Percentiles rank a stretch among this genome's conserved stretches.
Evolutionary conservation across 2,797 vertebrate genomes (phyloP).

Genomic region (Micropoecilia bifurca): DNA sequence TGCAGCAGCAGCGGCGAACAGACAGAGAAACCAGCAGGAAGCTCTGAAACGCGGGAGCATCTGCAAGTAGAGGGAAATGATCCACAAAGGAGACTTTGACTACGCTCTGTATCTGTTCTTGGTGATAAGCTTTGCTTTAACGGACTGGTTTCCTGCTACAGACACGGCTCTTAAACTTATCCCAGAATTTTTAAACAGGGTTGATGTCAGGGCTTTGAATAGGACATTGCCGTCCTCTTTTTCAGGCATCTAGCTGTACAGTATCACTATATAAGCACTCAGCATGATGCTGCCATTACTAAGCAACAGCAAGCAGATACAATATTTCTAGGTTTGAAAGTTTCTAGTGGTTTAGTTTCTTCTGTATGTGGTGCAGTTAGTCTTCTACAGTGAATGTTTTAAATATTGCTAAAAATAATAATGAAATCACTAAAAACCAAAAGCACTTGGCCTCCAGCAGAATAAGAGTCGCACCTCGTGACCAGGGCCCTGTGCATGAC

Average conservation of each 20-base stretch:
- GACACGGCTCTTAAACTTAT: neutral
- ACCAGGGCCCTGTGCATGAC: constrained; percentile 87
- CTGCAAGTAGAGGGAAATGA: constrained; percentile 63
- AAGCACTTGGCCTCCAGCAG: neutral
- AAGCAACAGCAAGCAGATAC: too few species aligned
- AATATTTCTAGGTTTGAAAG: neutral
- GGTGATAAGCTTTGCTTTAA: neutral
- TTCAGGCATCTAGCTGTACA: neutral
- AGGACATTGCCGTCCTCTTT: neutral
- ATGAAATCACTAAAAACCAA: neutral
- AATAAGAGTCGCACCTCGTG: constrained; percentile 77
- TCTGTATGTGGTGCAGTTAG: neutral
- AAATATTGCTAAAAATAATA: neutral
- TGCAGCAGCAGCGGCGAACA: constrained; percentile 82
- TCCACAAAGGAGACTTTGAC: neutral
- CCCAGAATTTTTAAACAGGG: neutral
- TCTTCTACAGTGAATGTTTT: neutral
- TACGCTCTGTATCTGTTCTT: neutral
- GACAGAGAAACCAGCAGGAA: constrained; percentile 86
- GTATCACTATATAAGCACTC: too few species aligned
- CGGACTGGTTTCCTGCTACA: neutral
- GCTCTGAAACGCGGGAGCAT: constrained; percentile 77
- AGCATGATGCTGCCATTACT: neutral
- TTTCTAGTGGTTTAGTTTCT: neutral
- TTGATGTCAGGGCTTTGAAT: neutral